Percentiles rank a stretch among this genome's conserved stretches.
Evolutionary conservation across 2,797 vertebrate genomes (phyloP).

Genomic region (Tachyglossus aculeatus): DNA sequence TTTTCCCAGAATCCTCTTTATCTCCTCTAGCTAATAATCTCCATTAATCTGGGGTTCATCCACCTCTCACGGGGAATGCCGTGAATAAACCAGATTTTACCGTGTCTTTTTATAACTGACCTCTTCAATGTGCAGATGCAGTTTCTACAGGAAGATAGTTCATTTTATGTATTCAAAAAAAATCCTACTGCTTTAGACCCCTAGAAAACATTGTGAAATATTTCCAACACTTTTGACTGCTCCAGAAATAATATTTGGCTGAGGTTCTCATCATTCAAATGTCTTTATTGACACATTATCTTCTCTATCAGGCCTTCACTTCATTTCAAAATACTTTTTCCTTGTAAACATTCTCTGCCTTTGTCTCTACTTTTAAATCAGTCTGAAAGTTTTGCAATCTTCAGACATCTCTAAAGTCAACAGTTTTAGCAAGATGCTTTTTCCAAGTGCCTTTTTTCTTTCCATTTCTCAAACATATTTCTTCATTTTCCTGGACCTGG

Average conservation of each 20-base stretch:
- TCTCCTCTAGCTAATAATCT: too few relatives aligned
- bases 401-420: background rate
- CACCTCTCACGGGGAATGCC: too few relatives aligned
- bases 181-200: too few relatives aligned
- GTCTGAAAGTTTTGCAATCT: background rate
- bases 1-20: too few relatives aligned
- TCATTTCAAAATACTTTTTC: background rate
- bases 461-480: constrained; percentile 3
- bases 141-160: too few relatives aligned
- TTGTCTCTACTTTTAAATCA: background rate
- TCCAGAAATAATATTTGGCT: background rate
- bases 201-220: background rate
- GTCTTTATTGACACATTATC: background rate
- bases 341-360: background rate
- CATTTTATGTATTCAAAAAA: too few relatives aligned
- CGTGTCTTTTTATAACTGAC: too few relatives aligned
- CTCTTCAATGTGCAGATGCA: too few relatives aligned
- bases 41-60: too few relatives aligned
- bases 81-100: too few relatives aligned
- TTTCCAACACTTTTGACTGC: background rate
- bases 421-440: background rate
- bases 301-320: background rate
- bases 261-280: background rate
- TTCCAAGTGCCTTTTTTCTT: constrained; percentile 17
- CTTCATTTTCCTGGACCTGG: background rate